Base-by-base conservation (phyloP, 2,113 vertebrate species). In the Arothron firmamentum region DNA sequence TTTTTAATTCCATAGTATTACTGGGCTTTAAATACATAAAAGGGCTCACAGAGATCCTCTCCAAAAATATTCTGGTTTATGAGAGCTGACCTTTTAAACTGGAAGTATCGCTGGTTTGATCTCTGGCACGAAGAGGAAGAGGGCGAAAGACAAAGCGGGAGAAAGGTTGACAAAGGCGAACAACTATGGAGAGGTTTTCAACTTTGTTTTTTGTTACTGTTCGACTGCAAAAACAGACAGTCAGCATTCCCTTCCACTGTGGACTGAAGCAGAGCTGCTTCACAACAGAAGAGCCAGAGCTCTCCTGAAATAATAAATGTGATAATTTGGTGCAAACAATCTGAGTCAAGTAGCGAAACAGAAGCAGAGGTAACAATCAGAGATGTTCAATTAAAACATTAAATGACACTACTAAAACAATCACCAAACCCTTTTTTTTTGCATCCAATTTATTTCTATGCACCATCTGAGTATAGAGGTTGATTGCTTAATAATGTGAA, bases 211-310 rank as follows among this genome's bases (percentile, higher is more conserved):
- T 75, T 70, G 87, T 66, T 66, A 18, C 65, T 80, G 78, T 67
- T 89, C 80, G 86, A 80, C 84, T 87, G 75, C 72, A 78, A 85
- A 89, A 88, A 88, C 87, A 58, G 56, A 82, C 62, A 59, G 74
- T 87, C 85, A 90, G 87, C 85, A 79, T 79, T 69, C 80, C 34
- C 34, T 9, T 38, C 34, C 34, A 38, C 34, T 12, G 34, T 38
- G 34, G 34, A 38, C 34, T 4, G 25, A 28, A 28, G 25, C 25
- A 64, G 68, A 50, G 55, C 49, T 25, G 62, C 59, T 53, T 66
- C 50, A 60, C 67, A 77, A 53, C 16, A 59, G 61, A 57, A 57
- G 38, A 10, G 54, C 23, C 21, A 47, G 28, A 52, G 20, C 9
- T 31, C 5, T 38, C 34, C 1, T 38, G 34, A 31, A 31, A 38